Base-by-base conservation (phyloP, 2,888 invertebrate genomes). In the Chydorus sphaericus region DNA sequence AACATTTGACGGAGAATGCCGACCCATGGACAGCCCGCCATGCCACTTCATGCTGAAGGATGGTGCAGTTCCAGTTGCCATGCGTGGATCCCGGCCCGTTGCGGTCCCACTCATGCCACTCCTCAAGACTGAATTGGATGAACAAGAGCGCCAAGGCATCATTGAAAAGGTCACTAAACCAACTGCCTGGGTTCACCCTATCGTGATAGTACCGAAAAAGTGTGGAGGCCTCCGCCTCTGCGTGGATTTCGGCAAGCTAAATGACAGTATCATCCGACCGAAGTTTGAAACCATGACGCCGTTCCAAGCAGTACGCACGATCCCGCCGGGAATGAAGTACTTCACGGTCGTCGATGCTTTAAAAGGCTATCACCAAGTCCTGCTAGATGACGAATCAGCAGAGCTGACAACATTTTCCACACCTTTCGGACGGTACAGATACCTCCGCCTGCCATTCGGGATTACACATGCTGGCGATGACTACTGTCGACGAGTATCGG, bases 161-260 rank as follows among this genome's bases (percentile, higher is more conserved):
- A 60, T 63, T 6, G 36, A 31, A n/a, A 55, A 58, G 51, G 60
- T 63, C 0, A 58, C 60, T 16, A 50, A 56, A 38, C 62, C 62
- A 4, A 60, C 57, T 8, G 61, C 61, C 8, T 63, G 61, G 62
- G 61, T 61, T 10, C 62, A 59, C 49, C 58, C 59, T 20, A 23
- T 62, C 20, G 57, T 62, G 33, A 30, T 63, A 3, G 54, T 59
- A 5, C 48, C 54, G 39, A 63, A 63, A 36, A 55, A 55, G 8
- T 60, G 58, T 18, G 56, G 56, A 5, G 59, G 60, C 18, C 31
- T 63, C 10, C 37, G 63, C 14, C 31, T 63, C 7, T 62, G 51
- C 36, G 56, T 63, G 14, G 62, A 62, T 33, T 59, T 62, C 0
- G 54, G 38, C 30, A 59, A 60, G 6, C 52, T 64, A 2, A 64